A percentile compares a stretch with the other conserved stretches of the same genome.
Conservation (phyloP, 1,140 invertebrate genomes). For the Bombyx mandarina region DNA sequence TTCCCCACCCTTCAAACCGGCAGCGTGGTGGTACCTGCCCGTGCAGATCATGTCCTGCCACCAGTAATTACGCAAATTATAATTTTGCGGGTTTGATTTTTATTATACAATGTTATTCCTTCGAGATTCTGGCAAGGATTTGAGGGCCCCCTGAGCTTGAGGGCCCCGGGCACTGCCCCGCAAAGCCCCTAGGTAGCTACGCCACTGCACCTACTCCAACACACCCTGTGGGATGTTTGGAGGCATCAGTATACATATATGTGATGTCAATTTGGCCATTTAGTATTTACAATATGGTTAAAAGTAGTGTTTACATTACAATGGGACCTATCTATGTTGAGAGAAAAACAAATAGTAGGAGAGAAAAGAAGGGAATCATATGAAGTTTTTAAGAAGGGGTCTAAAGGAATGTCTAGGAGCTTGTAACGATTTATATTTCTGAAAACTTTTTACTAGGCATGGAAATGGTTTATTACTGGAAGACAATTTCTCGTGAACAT, state of each 20-base stretch:
- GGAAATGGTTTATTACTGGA: neutral
- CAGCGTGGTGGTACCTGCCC: no score
- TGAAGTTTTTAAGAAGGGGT: neutral
- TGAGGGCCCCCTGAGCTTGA: no score
- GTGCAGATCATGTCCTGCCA: no score
- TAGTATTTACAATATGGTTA: neutral
- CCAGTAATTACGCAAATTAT: no score
- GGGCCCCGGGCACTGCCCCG: no score
- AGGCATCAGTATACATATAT: slow-evolving; percentile 14
- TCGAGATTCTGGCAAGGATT: no score
- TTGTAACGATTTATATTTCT: neutral
- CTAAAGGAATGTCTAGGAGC: neutral
- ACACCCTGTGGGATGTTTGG: slow-evolving; percentile 4
- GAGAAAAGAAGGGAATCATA: neutral
- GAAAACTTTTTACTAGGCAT: neutral
- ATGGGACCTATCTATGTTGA: no score
- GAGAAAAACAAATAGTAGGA: no score
- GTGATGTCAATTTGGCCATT: neutral
- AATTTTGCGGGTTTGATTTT: no score
- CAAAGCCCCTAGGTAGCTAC: no score
- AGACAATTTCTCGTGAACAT: neutral
- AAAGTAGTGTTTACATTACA: neutral
- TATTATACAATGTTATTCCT: no score
- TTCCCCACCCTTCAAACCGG: no score
- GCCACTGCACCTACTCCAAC: slow-evolving; percentile 6